Percentiles rank a stretch among this genome's conserved stretches.
phyloP scores from a whole-genome alignment of 2,113 vertebrate genomes.

The Perca schrenkii region DNA sequence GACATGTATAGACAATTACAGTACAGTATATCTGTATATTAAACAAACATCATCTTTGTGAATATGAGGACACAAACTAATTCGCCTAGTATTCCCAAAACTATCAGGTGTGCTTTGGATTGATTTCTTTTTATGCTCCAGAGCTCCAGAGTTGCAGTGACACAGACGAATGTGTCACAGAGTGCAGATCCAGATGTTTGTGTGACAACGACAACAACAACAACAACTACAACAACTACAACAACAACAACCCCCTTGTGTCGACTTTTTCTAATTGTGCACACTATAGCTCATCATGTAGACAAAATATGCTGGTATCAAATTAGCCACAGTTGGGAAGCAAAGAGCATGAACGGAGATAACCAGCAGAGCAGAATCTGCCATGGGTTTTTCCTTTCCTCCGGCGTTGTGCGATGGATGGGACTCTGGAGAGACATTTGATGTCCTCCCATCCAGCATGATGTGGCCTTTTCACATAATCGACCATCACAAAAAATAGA shows the following conservation, averaged over 20 bases:
- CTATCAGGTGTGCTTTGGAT: conserved; percentile 12
- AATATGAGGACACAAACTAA: neutral
- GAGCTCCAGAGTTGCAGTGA: neutral
- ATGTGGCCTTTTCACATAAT: neutral
- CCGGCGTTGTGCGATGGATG: neutral
- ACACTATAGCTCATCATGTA: neutral
- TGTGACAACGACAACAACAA: too few relatives aligned
- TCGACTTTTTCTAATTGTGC: neutral
- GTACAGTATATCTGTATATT: neutral
- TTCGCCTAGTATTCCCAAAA: neutral
- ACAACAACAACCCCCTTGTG: neutral
- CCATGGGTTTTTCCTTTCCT: neutral
- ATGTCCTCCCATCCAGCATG: neutral
- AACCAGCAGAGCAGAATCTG: neutral
- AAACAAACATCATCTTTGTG: conserved; percentile 6
- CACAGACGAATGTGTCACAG: neutral
- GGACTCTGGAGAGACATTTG: neutral
- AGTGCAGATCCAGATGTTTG: neutral
- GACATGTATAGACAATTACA: conserved; percentile 1
- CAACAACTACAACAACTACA: too few relatives aligned
- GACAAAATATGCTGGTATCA: conserved; percentile 25
- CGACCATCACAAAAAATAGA: neutral
- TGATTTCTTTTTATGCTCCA: conserved; percentile 4
- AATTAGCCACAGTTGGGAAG: conserved; percentile 21
- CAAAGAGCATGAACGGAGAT: neutral